Base-by-base conservation (phyloP, 2,797 vertebrate genomes). In the Chiloscyllium punctatum region DNA sequence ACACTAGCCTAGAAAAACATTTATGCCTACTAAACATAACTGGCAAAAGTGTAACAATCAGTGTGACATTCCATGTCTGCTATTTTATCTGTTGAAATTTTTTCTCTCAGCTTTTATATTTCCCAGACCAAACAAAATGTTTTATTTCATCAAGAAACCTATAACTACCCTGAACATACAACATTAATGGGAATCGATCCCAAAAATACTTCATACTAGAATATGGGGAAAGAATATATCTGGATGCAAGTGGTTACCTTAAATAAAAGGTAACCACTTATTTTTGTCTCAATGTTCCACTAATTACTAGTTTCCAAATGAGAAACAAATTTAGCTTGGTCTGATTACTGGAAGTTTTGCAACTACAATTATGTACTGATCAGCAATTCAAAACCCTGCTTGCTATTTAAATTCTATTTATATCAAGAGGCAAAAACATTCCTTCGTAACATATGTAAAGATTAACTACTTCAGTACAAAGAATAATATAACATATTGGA, bases 261-360 rank as follows among this genome's bases (percentile, higher is more conserved):
- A 88, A 25, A 53, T 18, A 91, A 57, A 91, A 62, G 62, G 62
- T 53, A 87, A 87, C 30, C 15, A 88, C 33, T 66, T 91, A 91
- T 91, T 66, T 48, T 91, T 66, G 57, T 68, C 16, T 68, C 53
- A 5, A 91, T 15, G 6, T 91, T 91, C 33, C 30, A n/a, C 88
- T 66, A 91, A 91, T 91, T 91, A 68, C 57, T 62, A 91, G 57
- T 91, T 91, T 66, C 57, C 88, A 91, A 66, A 91, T 62, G 18
- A 53, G 87, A 88, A 84, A 84, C 30, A 57, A 57, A 91, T n/a
- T 91, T 91, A 33, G 30, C 33, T 91, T 66, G 37, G 88, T n/a
- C 33, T 33, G 88, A 91, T 91, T 88, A 66, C 57, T 66, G 88
- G 33, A 91, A 66, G 33, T 57, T n/a, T 27, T 66, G 30, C 57